Conservation (phyloP, 2,797 vertebrate genomes). For the Myripristis jacobus region DNA sequence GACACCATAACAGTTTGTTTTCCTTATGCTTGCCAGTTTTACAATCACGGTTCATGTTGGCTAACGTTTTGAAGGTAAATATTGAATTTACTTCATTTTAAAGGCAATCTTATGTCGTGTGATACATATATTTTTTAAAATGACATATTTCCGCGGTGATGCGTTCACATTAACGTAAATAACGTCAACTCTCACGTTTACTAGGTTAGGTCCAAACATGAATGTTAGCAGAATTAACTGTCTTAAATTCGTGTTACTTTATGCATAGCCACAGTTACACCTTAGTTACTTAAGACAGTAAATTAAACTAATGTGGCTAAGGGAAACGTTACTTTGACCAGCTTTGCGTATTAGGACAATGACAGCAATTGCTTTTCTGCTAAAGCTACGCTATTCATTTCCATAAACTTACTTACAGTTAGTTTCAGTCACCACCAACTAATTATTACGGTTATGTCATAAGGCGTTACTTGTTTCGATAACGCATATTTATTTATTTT, state of each 20-base stretch:
- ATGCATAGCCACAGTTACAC: not conserved
- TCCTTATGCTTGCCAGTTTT: not conserved
- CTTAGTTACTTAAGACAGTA: no score
- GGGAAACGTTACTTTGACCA: not conserved
- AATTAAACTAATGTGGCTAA: no score
- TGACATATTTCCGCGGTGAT: not conserved
- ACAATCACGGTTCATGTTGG: not conserved
- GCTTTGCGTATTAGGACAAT: not conserved
- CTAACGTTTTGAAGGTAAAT: conserved; percentile 36
- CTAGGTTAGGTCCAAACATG: not conserved
- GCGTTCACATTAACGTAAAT: not conserved
- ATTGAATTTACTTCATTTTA: not conserved
- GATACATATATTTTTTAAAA: not conserved
- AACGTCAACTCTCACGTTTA: not conserved
- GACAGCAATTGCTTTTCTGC: not conserved
- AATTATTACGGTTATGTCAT: no score
- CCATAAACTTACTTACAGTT: not conserved
- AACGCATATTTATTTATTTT: not conserved
- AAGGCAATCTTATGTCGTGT: fast-evolving
- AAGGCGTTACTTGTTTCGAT: no score
- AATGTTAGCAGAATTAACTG: not conserved
- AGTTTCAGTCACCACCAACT: not conserved
- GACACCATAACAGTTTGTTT: conserved; percentile 20
- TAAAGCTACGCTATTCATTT: not conserved
- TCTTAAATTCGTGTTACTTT: not conserved